A percentile compares a stretch with the other conserved stretches of the same genome.
Conservation (phyloP, 2,113 vertebrate species). For the Corydoras maculifer region DNA sequence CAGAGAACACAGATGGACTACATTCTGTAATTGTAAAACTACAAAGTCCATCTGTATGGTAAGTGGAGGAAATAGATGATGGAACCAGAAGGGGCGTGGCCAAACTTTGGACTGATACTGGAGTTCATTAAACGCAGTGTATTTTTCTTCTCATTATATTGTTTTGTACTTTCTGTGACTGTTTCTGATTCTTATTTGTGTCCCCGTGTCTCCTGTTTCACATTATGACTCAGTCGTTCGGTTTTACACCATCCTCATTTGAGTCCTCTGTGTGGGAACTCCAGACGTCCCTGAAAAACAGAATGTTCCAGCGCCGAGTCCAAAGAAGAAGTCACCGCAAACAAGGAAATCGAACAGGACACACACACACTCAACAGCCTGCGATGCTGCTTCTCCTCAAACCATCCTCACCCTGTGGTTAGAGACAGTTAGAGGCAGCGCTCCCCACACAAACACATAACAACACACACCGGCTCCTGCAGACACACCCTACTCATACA, state of each 20-base stretch:
- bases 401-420: not conserved
- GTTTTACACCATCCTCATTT: not conserved
- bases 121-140: too few relatives aligned
- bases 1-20: too few relatives aligned
- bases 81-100: too few relatives aligned
- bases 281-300: not conserved
- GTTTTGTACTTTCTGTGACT: too few relatives aligned
- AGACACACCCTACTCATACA: conserved; percentile 17
- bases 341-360: not conserved
- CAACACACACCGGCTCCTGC: not conserved
- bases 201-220: not conserved
- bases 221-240: not conserved
- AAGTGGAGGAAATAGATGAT: too few relatives aligned
- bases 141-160: too few relatives aligned
- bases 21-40: too few relatives aligned
- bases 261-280: conserved; percentile 2
- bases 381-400: not conserved
- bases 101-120: too few relatives aligned
- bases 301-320: not conserved
- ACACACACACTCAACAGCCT: not conserved
- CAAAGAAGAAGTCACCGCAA: not conserved
- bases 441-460: not conserved
- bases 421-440: not conserved
- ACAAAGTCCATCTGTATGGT: too few relatives aligned
- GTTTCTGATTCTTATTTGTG: too few relatives aligned